Evolutionary conservation across 2,113 vertebrate genomes (phyloP).

Genomic region (Grammomys dolichurus): DNA sequence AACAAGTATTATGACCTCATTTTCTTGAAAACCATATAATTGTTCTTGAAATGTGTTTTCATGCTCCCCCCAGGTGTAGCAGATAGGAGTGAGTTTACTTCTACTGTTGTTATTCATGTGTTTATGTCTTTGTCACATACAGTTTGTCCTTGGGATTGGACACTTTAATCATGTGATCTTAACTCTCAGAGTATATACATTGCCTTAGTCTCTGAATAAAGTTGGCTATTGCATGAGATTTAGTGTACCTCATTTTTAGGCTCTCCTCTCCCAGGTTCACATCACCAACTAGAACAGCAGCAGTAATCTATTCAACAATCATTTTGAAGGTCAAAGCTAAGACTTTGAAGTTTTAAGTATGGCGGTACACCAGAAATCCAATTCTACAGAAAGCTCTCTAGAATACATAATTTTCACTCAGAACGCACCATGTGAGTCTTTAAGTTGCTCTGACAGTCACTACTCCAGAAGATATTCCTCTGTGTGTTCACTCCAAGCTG

Average conservation of each 20-base stretch:
- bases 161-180: neutral
- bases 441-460: neutral
- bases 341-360: slow-evolving; percentile 42
- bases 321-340: slow-evolving; percentile 47
- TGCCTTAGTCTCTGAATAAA: neutral
- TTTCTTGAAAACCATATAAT: neutral
- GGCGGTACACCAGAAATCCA: slow-evolving; percentile 1
- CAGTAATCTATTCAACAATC: neutral
- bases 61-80: neutral
- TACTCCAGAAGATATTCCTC: slow-evolving; percentile 60
- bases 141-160: no score
- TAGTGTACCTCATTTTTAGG: neutral
- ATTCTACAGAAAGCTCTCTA: slow-evolving; percentile 28
- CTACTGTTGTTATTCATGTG: neutral
- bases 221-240: neutral
- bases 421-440: slow-evolving; percentile 57
- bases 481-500: slow-evolving; percentile 35
- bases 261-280: neutral
- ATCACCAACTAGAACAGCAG: neutral
- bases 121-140: neutral
- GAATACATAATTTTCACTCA: slow-evolving; percentile 51
- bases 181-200: neutral
- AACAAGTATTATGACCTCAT: neutral
- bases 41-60: neutral
- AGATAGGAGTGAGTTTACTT: neutral